A percentile compares a stretch with the other conserved stretches of the same genome.
These are phyloP conservation scores for Cyclina sinensis DNA, from an alignment of 1,140 invertebrate genomes.

Conservation along the genomic window DNA sequence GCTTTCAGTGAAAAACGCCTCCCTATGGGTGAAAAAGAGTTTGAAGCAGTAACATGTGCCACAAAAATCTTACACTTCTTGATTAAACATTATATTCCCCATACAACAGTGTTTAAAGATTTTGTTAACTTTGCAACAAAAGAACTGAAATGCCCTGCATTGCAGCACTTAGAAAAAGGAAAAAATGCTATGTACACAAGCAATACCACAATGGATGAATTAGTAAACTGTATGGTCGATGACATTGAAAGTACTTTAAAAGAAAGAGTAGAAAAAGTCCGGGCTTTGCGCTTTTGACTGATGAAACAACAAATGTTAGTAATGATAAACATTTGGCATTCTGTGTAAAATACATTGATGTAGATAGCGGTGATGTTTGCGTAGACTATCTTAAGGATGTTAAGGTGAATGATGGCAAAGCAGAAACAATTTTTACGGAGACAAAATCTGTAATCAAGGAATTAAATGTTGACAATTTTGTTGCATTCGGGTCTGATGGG, in stretches of 20 bases:
- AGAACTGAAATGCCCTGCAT: too few species aligned
- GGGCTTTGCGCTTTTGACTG: conserved; percentile 16
- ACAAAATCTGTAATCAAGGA: too few species aligned
- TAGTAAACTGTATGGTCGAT: neutral
- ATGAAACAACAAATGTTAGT: conserved; percentile 12
- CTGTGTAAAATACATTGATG: too few species aligned
- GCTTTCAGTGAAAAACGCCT: neutral
- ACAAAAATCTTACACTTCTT: conserved; percentile 21
- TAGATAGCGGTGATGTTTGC: too few species aligned
- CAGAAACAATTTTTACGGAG: conserved; percentile 24
- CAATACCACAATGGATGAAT: neutral
- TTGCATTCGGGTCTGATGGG: conserved; percentile 32
- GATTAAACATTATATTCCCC: neutral
- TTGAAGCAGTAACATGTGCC: neutral
- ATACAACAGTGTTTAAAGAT: conserved; percentile 32
- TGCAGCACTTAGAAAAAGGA: too few species aligned
- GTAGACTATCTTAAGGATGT: too few species aligned
- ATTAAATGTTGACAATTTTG: conserved; percentile 26
- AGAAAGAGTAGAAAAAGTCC: conserved; percentile 13
- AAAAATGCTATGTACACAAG: too few species aligned
- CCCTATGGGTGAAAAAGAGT: conserved; percentile 39
- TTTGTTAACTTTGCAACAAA: too few species aligned
- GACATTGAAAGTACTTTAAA: conserved; percentile 11
- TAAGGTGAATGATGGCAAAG: conserved; percentile 5
- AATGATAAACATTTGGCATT: too few species aligned